A percentile compares a stretch with the other conserved stretches of the same genome.
Conservation (phyloP, 2,888 invertebrate genomes). For the Deroplatys truncata region DNA sequence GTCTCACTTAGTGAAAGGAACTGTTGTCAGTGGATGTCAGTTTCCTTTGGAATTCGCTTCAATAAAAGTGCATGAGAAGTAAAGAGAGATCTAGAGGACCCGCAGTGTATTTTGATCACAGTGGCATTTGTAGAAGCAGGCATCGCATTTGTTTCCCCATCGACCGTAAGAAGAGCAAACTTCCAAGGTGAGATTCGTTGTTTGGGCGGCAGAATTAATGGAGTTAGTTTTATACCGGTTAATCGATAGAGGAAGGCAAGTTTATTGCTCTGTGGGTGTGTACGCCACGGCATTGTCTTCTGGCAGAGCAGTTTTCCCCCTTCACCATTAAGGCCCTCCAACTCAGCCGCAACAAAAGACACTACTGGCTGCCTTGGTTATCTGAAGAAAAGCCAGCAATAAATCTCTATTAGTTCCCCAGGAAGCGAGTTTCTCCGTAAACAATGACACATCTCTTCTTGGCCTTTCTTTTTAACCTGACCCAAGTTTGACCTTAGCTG, state of each 20-base stretch:
- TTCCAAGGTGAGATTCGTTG: neutral
- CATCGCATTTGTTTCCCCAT: neutral
- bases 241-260: neutral
- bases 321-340: neutral
- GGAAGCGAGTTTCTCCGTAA: conserved; percentile 10
- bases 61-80: too few species aligned
- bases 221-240: neutral
- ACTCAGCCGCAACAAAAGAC: neutral
- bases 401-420: conserved; percentile 20
- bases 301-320: neutral
- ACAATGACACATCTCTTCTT: conserved; percentile 16
- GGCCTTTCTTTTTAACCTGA: conserved; percentile 6
- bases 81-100: neutral
- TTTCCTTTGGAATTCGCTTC: too few species aligned
- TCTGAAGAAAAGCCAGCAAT: conserved; percentile 12
- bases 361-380: neutral
- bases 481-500: conserved; percentile 17
- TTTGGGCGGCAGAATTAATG: neutral
- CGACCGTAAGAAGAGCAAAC: neutral
- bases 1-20: too few species aligned
- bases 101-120: neutral
- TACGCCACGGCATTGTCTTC: neutral
- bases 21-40: too few species aligned
- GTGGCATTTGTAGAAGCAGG: neutral
- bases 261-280: neutral